Evolutionary conservation across 2,888 invertebrate species (phyloP), one percentile per base, ranked within the genome.

Genomic region (Linnaemya vulpina): DNA sequence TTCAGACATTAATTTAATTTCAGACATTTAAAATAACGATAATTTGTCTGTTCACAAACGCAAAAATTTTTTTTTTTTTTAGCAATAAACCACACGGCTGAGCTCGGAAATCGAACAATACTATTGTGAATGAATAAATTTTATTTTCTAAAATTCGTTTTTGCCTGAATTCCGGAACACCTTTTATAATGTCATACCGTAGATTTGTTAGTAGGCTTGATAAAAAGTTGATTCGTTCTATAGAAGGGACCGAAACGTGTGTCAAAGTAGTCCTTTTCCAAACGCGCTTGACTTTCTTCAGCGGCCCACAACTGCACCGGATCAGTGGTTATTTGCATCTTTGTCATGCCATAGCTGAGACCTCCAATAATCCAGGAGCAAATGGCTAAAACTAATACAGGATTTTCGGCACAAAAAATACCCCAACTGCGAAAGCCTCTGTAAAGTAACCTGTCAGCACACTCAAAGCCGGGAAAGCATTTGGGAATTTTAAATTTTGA

Each of bases 301-400:
- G 97, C 94, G 0, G 98, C 97, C 99, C 99, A 99, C 58, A 99
- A 94, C 90, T 99, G 96, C 1, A 98, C 95, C 0, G 99, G 98
- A 91, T 98, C 95, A 0, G 97, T 95, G 0, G 97, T 98, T 0
- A 99, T 94, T 83, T 94, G 92, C 86, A 98, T 92, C 76, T 93
- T 93, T 0, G 93, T 79, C 11, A 95, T 93, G n/a, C 98, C 98
- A 87, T 94, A 94, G 4, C 94, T 93, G 81, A 97, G 92, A 0
- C 93, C 90, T 3, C 63, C 89, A 35, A 95, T 93, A 1, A 95
- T 78, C 93, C 96, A 94, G 0, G 95, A 94, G 30, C 94, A 94
- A 10, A 95, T 79, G 89, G 95, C 93, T 17, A 97, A 91, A 1
- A 96, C 94, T 13, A 95, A 86, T 0, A 94, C 90, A 0, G 96